Evolutionary conservation across 2,113 vertebrate species (phyloP), one percentile per base, ranked within the genome.

Genomic region (Smithornis capensis): DNA sequence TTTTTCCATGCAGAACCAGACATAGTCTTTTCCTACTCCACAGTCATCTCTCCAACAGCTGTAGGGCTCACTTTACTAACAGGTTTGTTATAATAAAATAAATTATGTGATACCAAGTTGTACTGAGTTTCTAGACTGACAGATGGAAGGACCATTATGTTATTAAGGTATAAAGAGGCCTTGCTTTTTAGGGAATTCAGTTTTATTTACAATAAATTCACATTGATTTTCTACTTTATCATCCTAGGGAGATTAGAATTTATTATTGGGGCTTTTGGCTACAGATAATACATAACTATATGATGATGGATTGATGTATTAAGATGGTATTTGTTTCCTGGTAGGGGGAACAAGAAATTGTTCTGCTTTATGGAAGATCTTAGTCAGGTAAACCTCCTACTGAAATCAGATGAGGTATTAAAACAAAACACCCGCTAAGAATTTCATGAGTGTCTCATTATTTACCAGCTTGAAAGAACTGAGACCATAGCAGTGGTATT

Each of bases 361-460:
- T 63, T 83, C 71, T 81, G 63, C 82, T 92, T 83, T 88, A 40
- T 71, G 80, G 52, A 95, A 92, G 79, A 88, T 59, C 71, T 77
- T 81, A 90, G 84, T 88, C 90, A 88, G 79, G 47, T 90, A 93
- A 94, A 95, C 35, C 75, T 96, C 90, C 60, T 56, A 74, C 68
- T 86, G 85, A 94, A 96, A 95, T 92, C 78, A 90, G 79, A 90
- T 88, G 69, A 80, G 67, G 49, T 77, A 92, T 80, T 94, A 71
- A 91, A 83, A 73, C 50, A 85, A 74, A 95, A 84, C 82, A 85
- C 71, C 59, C 0, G 0, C 90, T 88, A 91, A 84, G 90, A 94
- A 88, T 91, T 91, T 92, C 75, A 74, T 83, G 67, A 90, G 63
- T 83, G 87, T 67, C 82, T 94, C 84, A 85, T 95, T 96, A 95